Percentiles rank a stretch among this genome's conserved stretches.
Conservation (phyloP, 2,888 invertebrate species). For the Pardosa pseudoannulata region DNA sequence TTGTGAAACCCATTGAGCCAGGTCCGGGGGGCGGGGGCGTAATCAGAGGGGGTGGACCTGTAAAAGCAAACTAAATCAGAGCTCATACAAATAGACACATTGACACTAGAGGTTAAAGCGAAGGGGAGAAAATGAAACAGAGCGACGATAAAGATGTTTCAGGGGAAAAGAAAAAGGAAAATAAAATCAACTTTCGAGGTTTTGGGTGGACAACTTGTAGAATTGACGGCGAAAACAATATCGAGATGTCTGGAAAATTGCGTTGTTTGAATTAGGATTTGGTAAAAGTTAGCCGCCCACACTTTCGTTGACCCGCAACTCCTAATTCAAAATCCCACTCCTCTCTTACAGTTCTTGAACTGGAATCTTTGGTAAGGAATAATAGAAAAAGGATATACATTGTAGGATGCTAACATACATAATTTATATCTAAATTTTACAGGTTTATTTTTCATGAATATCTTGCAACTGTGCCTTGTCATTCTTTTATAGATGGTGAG, state of each 20-base stretch:
- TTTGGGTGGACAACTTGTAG: background rate
- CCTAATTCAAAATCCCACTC: too few species aligned
- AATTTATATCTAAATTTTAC: too few species aligned
- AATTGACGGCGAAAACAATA: too few species aligned
- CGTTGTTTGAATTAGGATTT: too few species aligned
- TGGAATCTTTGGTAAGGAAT: too few species aligned
- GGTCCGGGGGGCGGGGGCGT: constrained; percentile 72
- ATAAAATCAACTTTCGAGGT: background rate
- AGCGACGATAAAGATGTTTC: background rate
- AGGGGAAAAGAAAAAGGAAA: background rate
- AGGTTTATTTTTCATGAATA: too few species aligned
- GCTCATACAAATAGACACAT: background rate
- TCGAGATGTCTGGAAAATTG: too few species aligned
- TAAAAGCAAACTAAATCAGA: constrained; percentile 49
- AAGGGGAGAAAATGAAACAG: constrained; percentile 18
- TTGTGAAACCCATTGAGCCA: constrained; percentile 50
- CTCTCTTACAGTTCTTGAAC: too few species aligned
- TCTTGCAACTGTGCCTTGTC: too few species aligned
- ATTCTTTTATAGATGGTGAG: too few species aligned
- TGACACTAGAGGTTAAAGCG: constrained; percentile 2
- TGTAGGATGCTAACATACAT: too few species aligned
- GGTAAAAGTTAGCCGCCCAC: background rate
- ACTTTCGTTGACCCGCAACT: background rate
- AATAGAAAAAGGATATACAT: too few species aligned
- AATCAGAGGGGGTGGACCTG: constrained; percentile 73